Base-by-base conservation (phyloP, 1,140 invertebrate species). In the Diachasmimorpha longicaudata region DNA sequence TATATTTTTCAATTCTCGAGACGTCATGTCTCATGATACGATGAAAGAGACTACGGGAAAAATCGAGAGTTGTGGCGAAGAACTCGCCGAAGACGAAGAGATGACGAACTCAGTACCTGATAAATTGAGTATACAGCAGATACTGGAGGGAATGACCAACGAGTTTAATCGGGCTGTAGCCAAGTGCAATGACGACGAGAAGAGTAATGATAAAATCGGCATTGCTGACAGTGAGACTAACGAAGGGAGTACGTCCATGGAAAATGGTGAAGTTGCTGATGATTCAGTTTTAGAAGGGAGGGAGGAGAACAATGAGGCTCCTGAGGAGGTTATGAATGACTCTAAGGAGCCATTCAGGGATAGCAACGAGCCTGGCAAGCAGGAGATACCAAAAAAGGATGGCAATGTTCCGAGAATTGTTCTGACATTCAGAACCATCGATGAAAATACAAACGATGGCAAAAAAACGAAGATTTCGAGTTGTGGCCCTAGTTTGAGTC, bases 81-180 rank as follows among this genome's bases (percentile, higher is more conserved):
- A 85, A 69, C 77, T 71, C 37, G 83, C 84, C 58, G 83, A 83
- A 71, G 84, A 85, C 72, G 83, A 83, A 52, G 85, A 83, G 77
- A 70, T 81, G 39, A 79, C 77, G 58, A 80, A 81, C 68, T 81
- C 72, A 55, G 81, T 79, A 58, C 82, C 85, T 36, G 84, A 86
- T 70, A 87, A 86, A 48, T 78, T 88, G 37, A 87, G 85, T 77
- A 89, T 90, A 63, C 83, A 89, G 72, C 83, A 89, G 74, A 90
- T 90, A n/a, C 80, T 90, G 14, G 87, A 88, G 37, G 85, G 88
- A 31, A 90, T 90, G 89, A 90, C 89, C 8, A 89, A 87, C 76
- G 88, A 90, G 76, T 90, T 90, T 76, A 90, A 90, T 72, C 73
- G 86, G 84, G 81, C 76, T 77, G 77, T 82, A 11, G 21, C 58